Conservation (phyloP, 2,888 invertebrate species). For the Sarcophaga variegata region DNA sequence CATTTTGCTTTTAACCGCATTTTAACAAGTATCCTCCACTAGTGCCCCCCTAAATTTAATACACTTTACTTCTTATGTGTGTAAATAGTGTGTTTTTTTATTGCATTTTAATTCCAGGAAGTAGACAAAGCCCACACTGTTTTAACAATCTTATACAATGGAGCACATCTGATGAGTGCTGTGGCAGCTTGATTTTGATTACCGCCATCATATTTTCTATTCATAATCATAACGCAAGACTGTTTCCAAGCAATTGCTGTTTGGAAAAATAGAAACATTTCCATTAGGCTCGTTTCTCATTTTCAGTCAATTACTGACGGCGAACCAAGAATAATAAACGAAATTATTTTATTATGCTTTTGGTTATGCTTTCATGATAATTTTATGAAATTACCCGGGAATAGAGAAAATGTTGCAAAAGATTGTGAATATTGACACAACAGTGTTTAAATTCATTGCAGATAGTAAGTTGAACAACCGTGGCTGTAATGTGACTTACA, state of each 20-base stretch:
- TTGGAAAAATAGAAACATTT: not conserved
- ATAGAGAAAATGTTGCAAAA: not conserved
- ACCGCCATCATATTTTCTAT: not conserved
- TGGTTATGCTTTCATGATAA: constrained; percentile 58
- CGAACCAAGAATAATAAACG: constrained; percentile 29
- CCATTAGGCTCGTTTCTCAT: not conserved
- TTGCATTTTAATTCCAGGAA: too few relatives aligned
- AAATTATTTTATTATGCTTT: constrained; percentile 47
- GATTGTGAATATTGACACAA: not conserved
- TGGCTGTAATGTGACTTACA: not conserved
- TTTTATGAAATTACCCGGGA: constrained; percentile 51
- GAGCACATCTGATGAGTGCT: constrained; percentile 2
- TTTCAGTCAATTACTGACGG: constrained; percentile 22
- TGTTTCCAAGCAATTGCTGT: constrained; percentile 24
- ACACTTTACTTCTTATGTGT: too few relatives aligned
- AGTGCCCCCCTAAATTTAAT: too few relatives aligned
- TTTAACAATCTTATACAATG: constrained; percentile 17
- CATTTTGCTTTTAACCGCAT: too few relatives aligned
- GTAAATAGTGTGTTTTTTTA: too few relatives aligned
- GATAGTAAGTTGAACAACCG: not conserved
- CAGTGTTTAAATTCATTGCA: not conserved
- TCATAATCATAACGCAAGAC: not conserved
- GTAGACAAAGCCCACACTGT: too few relatives aligned
- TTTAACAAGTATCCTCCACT: too few relatives aligned
- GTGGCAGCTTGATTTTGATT: constrained; percentile 28